A percentile compares a stretch with the other conserved stretches of the same genome.
These are phyloP conservation scores for Alexandromys fortis DNA, from an alignment of 2,113 vertebrate genomes.

Conservation along the genomic window DNA sequence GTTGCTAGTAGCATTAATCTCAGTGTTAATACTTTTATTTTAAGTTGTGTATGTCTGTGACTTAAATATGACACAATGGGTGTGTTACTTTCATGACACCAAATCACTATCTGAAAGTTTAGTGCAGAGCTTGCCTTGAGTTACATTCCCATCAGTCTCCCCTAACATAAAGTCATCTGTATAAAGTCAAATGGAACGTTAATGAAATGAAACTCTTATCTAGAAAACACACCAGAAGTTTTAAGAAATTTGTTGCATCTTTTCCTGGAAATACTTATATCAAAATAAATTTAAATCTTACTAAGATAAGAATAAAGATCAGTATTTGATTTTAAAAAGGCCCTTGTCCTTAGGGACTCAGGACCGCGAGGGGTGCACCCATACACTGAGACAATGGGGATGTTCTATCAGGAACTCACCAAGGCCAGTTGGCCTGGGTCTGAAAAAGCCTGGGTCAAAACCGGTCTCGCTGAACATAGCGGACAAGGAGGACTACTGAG, in stretches of 20 bases:
- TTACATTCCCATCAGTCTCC: too few relatives aligned
- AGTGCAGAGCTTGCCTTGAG: background rate
- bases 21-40: constrained; percentile 6
- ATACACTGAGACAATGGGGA: too few relatives aligned
- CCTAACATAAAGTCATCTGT: background rate
- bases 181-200: constrained; percentile 10
- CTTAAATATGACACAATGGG: background rate
- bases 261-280: constrained; percentile 17
- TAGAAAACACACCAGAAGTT: background rate
- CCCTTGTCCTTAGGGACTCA: too few relatives aligned
- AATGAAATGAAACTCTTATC: constrained; percentile 22
- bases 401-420: too few relatives aligned
- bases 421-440: too few relatives aligned
- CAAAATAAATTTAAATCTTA: constrained; percentile 25
- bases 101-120: background rate
- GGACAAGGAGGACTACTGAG: too few relatives aligned
- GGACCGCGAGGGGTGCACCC: too few relatives aligned
- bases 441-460: too few relatives aligned
- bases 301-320: background rate
- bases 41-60: background rate
- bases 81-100: background rate
- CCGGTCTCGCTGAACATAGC: too few relatives aligned
- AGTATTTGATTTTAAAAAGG: constrained; percentile 7
- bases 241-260: background rate
- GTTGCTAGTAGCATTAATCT: background rate